Percentiles rank a stretch among this genome's conserved stretches.
These are phyloP conservation scores for Stegodyphus dumicola DNA, from an alignment of 1,140 invertebrate genomes.

Conservation along the genomic window DNA sequence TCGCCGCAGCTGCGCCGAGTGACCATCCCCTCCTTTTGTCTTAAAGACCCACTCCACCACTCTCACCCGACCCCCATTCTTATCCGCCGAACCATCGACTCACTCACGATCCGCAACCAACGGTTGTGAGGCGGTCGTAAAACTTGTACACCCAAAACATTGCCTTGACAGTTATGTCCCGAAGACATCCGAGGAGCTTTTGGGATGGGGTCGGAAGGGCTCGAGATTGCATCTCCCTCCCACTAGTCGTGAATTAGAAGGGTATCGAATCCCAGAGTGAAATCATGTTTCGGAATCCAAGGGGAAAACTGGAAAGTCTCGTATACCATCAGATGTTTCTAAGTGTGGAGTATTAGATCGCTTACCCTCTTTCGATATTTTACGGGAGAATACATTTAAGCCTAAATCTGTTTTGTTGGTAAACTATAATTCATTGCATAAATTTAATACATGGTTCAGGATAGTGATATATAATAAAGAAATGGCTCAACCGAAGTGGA, in stretches of 20 bases:
- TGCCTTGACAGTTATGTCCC: conserved; percentile 40
- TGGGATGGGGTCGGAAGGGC: neutral
- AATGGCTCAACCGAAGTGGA: too few relatives aligned
- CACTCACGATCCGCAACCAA: neutral
- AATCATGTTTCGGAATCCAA: conserved; percentile 37
- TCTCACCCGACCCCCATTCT: conserved; percentile 3
- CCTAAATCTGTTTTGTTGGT: too few relatives aligned
- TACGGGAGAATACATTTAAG: too few relatives aligned
- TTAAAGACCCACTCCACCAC: conserved; percentile 10
- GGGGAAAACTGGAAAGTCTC: neutral
- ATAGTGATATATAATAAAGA: too few relatives aligned
- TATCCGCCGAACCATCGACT: too few relatives aligned
- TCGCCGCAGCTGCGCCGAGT: conserved; percentile 41
- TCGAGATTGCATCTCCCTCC: neutral
- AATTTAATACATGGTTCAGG: too few relatives aligned
- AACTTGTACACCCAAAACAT: conserved; percentile 38
- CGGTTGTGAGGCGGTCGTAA: conserved; percentile 11
- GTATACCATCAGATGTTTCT: too few relatives aligned
- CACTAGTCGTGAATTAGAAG: conserved; percentile 15
- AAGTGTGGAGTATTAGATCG: too few relatives aligned
- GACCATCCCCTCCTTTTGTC: conserved; percentile 28
- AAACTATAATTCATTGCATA: too few relatives aligned
- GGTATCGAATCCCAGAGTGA: conserved; percentile 8
- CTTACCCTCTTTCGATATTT: too few relatives aligned
- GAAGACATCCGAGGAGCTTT: conserved; percentile 8